Percentiles rank a stretch among this genome's conserved stretches.
Evolutionary conservation across 2,888 invertebrate genomes (phyloP).

Genomic region (Isoperla grammatica): DNA sequence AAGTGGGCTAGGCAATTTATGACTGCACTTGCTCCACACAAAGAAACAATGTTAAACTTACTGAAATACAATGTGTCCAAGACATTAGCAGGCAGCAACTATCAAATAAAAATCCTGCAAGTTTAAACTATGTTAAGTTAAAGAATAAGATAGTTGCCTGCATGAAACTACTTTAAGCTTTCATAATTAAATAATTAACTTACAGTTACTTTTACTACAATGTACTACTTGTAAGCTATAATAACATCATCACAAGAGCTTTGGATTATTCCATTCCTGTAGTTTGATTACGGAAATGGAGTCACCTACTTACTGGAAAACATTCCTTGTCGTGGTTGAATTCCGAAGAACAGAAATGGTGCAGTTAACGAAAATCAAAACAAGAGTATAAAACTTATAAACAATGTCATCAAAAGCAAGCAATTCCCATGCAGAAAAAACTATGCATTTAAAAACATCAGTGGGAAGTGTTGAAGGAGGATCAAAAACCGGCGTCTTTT

Average conservation of each 20-base stretch:
- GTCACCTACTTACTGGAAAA: slow-evolving; percentile 63
- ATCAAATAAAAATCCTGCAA: slow-evolving; percentile 10
- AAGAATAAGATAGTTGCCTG: too few species aligned
- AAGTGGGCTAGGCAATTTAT: slow-evolving; percentile 39
- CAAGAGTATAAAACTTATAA: slow-evolving; percentile 35
- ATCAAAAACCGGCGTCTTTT: slow-evolving; percentile 27
- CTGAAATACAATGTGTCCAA: slow-evolving; percentile 26
- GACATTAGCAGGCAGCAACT: slow-evolving; percentile 22
- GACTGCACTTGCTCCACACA: slow-evolving; percentile 20
- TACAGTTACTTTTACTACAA: slow-evolving; percentile 28
- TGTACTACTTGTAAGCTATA: slow-evolving; percentile 27
- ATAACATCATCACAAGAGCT: slow-evolving; percentile 25
- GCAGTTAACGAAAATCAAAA: slow-evolving; percentile 56
- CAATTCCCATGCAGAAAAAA: slow-evolving; percentile 32
- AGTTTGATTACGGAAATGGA: slow-evolving; percentile 30
- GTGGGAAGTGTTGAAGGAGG: slow-evolving; percentile 26
- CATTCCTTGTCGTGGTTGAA: slow-evolving; percentile 63
- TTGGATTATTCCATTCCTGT: slow-evolving; percentile 25
- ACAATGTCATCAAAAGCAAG: slow-evolving; percentile 33
- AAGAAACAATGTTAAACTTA: slow-evolving; percentile 43
- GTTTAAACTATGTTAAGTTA: too few species aligned
- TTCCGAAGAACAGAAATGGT: slow-evolving; percentile 58
- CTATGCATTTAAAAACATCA: slow-evolving; percentile 32
- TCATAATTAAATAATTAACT: slow-evolving; percentile 21
- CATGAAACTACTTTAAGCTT: too few species aligned